Evolutionary conservation across 2,888 invertebrate species (phyloP).

Genomic region (Epinotia brunnichana): DNA sequence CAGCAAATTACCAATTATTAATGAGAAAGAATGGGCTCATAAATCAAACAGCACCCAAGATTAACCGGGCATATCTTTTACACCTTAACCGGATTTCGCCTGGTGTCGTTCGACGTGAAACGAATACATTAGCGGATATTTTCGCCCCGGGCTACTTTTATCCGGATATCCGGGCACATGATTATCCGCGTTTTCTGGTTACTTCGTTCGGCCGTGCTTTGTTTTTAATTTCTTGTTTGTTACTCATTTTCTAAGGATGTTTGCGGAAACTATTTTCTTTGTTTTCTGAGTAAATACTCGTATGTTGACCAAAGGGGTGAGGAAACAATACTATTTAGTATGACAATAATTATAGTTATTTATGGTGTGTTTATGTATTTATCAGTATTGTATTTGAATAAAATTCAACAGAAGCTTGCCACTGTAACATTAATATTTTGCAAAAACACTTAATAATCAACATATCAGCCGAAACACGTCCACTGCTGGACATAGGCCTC

Average conservation of each 20-base stretch:
- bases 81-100: slow-evolving; percentile 78
- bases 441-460: no score
- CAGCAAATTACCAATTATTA: slow-evolving; percentile 50
- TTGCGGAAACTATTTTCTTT: slow-evolving; percentile 26
- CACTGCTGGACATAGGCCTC: no score
- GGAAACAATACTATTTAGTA: slow-evolving; percentile 1
- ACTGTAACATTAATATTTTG: no score
- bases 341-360: no score
- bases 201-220: slow-evolving; percentile 45
- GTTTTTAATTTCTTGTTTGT: slow-evolving; percentile 43
- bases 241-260: slow-evolving; percentile 35
- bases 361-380: no score
- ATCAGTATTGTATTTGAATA: no score
- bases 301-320: background rate
- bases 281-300: slow-evolving; percentile 16
- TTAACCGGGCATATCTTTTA: slow-evolving; percentile 76
- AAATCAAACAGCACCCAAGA: slow-evolving; percentile 73
- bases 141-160: slow-evolving; percentile 58
- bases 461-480: no score
- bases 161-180: slow-evolving; percentile 66
- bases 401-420: no score
- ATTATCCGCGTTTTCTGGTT: slow-evolving; percentile 63
- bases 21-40: slow-evolving; percentile 64
- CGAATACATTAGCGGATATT: slow-evolving; percentile 74
- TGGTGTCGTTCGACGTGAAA: slow-evolving; percentile 73